These are phyloP conservation scores for Dicentrarchus labrax DNA, from an alignment of 2,113 vertebrate species.

Conservation along the genomic window DNA sequence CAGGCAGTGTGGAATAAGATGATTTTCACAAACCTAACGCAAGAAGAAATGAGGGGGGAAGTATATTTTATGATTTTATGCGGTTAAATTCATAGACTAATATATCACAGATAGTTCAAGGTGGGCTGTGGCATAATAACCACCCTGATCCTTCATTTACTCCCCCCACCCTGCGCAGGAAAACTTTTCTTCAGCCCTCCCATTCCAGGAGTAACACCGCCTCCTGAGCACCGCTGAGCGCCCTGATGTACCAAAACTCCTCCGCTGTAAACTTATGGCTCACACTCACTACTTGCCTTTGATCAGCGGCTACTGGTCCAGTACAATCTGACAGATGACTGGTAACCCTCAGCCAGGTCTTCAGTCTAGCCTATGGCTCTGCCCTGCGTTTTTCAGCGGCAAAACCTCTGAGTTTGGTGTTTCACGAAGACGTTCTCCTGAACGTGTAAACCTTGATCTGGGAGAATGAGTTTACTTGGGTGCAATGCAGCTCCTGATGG, in stretches of 20 bases:
- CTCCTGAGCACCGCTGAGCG: conserved; percentile 47
- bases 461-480: conserved; percentile 72
- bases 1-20: neutral
- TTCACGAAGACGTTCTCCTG: conserved; percentile 41
- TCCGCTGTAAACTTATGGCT: conserved; percentile 65
- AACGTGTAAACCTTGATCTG: conserved; percentile 43
- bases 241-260: conserved; percentile 70
- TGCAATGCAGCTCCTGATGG: conserved; percentile 54
- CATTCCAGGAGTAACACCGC: conserved; percentile 61
- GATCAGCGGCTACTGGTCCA: conserved; percentile 11
- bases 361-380: conserved; percentile 65
- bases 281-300: conserved; percentile 29
- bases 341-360: conserved; percentile 26
- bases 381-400: neutral
- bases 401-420: conserved; percentile 18
- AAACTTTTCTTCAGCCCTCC: conserved; percentile 67
- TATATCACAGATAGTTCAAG: neutral
- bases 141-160: neutral
- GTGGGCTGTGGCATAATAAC: neutral
- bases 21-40: neutral
- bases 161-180: neutral
- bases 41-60: neutral
- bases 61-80: neutral
- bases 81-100: neutral
- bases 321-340: conserved; percentile 61